phyloP scores from a whole-genome alignment of 2,113 vertebrate genomes.

The Spea bombifrons region DNA sequence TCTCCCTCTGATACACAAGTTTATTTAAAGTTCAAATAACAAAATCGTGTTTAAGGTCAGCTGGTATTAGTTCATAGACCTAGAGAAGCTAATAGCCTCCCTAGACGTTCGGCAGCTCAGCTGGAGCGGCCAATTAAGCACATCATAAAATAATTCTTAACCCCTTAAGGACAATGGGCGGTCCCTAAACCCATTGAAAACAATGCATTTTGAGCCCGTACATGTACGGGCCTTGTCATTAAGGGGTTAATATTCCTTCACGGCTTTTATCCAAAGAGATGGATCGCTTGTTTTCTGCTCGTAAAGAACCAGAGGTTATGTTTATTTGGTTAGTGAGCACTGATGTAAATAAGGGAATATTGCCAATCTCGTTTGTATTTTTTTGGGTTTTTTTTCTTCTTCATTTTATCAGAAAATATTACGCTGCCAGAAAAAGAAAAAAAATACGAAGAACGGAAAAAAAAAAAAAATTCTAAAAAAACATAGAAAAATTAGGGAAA shows the following conservation, averaged over 20 bases:
- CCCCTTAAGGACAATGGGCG: too few species aligned
- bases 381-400: too few species aligned
- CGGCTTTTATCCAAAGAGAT: slow-evolving; percentile 13
- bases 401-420: too few species aligned
- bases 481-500: too few species aligned
- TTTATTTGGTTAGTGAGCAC: not conserved
- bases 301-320: not conserved
- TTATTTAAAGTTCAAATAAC: slow-evolving; percentile 18
- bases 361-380: too few species aligned
- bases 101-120: slow-evolving; percentile 12
- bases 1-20: not conserved
- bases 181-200: too few species aligned
- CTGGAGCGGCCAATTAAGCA: slow-evolving; percentile 12
- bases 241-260: slow-evolving; percentile 6
- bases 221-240: too few species aligned
- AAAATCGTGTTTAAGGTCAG: not conserved
- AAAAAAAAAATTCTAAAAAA: not conserved
- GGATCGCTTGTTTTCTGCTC: not conserved
- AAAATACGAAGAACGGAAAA: not conserved
- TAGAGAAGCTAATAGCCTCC: slow-evolving; percentile 17
- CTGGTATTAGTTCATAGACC: slow-evolving; percentile 7
- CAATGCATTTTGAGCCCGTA: too few species aligned
- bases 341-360: not conserved
- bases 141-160: slow-evolving; percentile 8
- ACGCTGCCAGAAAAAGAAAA: too few species aligned